Base-by-base conservation (phyloP, 2,797 vertebrate genomes). In the Mormyrus hasselquistii region DNA sequence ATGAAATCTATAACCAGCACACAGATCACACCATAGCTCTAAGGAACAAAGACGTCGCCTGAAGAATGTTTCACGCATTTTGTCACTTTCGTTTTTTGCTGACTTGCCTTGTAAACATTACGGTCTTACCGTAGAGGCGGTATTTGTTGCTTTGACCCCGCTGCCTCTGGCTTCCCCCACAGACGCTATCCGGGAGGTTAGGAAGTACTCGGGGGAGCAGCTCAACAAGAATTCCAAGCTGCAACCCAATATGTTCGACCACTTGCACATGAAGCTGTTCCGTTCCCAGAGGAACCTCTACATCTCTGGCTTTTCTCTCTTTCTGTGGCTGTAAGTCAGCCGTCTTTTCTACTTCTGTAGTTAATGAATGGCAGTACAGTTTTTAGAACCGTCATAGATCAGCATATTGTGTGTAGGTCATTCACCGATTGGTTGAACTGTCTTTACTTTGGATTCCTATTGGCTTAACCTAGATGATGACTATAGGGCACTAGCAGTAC, bases 191-290 rank as follows among this genome's bases (percentile, higher is more conserved):
- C 96, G 98, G 88, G 98, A 99, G 93, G 97, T 99, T 89, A 97
- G 94, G 91, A 99, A 98, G 91, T 99, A 99, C 88, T 98, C 98
- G 0, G 90, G 89, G 0, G 38, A 93, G 25, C 93, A 96, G 2
- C 90, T 92, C 41, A 90, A 94, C 89, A 96, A 95, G 73, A 93
- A 93, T 12, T 90, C 93, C 91, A 94, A 93, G 76, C 53, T 93
- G 89, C 95, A 94, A 92, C 91, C 95, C 50, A 96, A 92, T 89
- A 90, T 95, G 86, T 96, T 95, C 49, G 98, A 99, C 93, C 97
- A 99, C n/a, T 92, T 97, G 86, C 97, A 98, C 92, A 99, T 99
- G 98, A 99, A 98, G 95, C 97, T 99, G 90, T 99, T 99, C 93
- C 94, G 98, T 91, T 95, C 97, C 0, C 98, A 99, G 94, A 97